phyloP scores from a whole-genome alignment of 2,888 invertebrate genomes.

The Sinotaia quadrata region DNA sequence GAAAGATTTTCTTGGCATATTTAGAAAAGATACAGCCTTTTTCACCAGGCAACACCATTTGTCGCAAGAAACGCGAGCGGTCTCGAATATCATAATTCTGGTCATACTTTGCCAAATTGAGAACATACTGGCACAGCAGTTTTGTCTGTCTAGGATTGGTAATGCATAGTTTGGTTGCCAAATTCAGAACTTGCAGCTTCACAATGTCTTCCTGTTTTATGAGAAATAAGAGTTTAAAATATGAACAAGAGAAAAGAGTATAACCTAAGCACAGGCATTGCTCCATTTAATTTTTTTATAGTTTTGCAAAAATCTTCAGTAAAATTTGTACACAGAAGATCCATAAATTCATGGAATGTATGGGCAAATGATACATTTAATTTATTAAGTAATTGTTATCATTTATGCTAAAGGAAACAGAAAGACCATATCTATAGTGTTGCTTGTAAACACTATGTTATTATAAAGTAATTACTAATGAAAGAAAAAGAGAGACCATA shows the following conservation, averaged over 20 bases:
- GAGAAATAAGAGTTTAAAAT: neutral
- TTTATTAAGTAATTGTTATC: too few relatives aligned
- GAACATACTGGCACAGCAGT: constrained; percentile 91
- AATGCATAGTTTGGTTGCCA: constrained; percentile 93
- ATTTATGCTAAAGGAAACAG: too few relatives aligned
- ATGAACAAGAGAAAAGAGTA: neutral
- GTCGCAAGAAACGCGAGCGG: constrained; percentile 89
- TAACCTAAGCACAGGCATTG: neutral
- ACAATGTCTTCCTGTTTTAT: constrained; percentile 88
- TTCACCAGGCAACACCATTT: constrained; percentile 81
- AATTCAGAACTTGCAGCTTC: constrained; percentile 93
- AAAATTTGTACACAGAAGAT: too few relatives aligned
- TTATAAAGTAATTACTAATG: too few relatives aligned
- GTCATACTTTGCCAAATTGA: constrained; percentile 95
- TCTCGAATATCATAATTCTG: constrained; percentile 98
- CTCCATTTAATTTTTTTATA: neutral
- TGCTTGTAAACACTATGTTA: too few relatives aligned
- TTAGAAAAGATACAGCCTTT: constrained; percentile 76
- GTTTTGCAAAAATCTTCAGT: too few relatives aligned
- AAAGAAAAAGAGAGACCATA: too few relatives aligned
- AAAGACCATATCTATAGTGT: too few relatives aligned
- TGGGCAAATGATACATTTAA: too few relatives aligned
- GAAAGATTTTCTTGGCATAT: constrained; percentile 87
- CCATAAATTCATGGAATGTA: too few relatives aligned
- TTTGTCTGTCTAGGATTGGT: constrained; percentile 89